Evolutionary conservation across 2,113 vertebrate species (phyloP).

Genomic region (Lamprotornis superbus): DNA sequence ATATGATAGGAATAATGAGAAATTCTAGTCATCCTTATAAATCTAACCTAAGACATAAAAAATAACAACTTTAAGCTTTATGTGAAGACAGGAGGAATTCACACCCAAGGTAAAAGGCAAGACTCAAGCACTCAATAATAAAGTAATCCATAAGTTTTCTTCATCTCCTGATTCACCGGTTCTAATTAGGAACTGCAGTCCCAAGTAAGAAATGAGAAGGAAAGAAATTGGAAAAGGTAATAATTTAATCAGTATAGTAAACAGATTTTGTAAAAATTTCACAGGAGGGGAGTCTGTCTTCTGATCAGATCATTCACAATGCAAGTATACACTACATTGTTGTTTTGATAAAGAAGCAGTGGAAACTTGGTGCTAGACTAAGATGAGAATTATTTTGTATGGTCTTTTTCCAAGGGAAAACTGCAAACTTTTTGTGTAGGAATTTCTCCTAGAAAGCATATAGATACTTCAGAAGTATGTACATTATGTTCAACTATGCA

Average conservation of each 20-base stretch:
- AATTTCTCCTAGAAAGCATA: background rate
- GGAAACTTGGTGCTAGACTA: background rate
- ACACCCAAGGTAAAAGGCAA: background rate
- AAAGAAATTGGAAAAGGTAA: background rate
- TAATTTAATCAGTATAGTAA: background rate
- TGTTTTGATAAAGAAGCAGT: background rate
- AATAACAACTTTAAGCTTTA: background rate
- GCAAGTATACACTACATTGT: background rate
- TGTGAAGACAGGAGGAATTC: background rate
- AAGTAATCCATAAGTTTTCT: background rate
- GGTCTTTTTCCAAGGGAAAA: background rate
- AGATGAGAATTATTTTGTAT: background rate
- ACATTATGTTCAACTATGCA: background rate
- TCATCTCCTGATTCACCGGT: background rate
- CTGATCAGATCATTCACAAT: background rate
- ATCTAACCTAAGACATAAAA: background rate
- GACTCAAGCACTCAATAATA: background rate
- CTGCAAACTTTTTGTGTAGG: background rate
- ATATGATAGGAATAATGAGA: background rate
- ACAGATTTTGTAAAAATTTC: background rate
- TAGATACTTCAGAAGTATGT: background rate
- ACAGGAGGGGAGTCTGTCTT: background rate
- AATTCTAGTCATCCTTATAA: background rate
- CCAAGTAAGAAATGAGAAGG: background rate
- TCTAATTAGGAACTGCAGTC: background rate